phyloP scores from a whole-genome alignment of 2,113 vertebrate species.

The Grammomys dolichurus region DNA sequence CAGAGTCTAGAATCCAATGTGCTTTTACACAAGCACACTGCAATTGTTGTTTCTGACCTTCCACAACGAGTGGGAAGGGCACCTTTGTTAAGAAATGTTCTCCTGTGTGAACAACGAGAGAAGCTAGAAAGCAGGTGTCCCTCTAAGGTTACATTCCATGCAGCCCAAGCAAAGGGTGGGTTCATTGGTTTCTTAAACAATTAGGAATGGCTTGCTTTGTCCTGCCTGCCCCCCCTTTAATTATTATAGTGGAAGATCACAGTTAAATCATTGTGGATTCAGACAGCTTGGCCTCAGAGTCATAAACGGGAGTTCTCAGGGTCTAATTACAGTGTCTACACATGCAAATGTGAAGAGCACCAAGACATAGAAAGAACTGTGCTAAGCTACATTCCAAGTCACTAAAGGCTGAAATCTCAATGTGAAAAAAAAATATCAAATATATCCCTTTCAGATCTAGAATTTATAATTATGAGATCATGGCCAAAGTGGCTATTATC shows the following conservation, averaged over 20 bases:
- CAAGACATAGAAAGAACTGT: not conserved
- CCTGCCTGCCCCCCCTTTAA: not conserved
- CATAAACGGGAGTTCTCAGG: conserved; percentile 24
- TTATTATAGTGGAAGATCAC: not conserved
- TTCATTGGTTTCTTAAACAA: conserved; percentile 17
- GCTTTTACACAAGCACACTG: not conserved
- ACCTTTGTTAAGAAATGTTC: not conserved
- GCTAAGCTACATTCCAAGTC: not conserved
- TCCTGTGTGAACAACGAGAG: not conserved
- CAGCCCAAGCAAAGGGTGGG: not conserved
- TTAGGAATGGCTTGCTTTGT: conserved; percentile 24
- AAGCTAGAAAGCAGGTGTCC: not conserved
- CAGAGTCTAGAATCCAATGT: not conserved
- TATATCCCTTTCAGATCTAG: not conserved
- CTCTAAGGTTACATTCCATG: not conserved
- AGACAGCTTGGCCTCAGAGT: not conserved
- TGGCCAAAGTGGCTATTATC: not conserved
- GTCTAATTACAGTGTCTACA: not conserved
- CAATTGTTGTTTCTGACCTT: not conserved
- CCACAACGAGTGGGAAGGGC: accelerated
- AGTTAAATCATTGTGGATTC: conserved; percentile 40
- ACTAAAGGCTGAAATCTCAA: not conserved
- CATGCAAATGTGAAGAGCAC: not conserved
- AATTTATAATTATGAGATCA: not conserved
- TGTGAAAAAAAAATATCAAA: not conserved